A percentile compares a stretch with the other conserved stretches of the same genome.
Evolutionary conservation across 2,888 invertebrate genomes (phyloP).

Genomic region (Meganola albula): DNA sequence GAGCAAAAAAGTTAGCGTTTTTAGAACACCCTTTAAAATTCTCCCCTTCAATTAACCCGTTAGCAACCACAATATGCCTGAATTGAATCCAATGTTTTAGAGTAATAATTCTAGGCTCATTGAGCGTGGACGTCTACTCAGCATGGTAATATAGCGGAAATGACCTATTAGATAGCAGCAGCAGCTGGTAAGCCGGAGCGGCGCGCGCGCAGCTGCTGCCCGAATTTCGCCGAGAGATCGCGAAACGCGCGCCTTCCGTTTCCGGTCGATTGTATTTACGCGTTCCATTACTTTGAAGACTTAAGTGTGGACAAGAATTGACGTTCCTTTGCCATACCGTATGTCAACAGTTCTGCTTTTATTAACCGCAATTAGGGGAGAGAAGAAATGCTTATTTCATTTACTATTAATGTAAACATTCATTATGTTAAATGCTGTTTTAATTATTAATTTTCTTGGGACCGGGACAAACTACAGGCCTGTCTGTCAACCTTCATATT

Average conservation of each 20-base stretch:
- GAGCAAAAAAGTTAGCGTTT: too few species aligned
- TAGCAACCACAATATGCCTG: constrained; percentile 11
- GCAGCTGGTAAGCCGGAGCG: constrained; percentile 53
- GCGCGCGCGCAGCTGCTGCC: constrained; percentile 66
- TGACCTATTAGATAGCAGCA: constrained; percentile 68
- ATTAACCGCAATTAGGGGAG: constrained; percentile 32
- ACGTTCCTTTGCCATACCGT: constrained; percentile 28
- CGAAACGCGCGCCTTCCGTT: constrained; percentile 75
- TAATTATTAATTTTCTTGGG: too few species aligned
- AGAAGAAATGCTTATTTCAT: constrained; percentile 4
- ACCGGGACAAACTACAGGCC: too few species aligned
- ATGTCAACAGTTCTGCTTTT: constrained; percentile 7
- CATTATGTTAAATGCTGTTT: too few species aligned
- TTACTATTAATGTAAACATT: too few species aligned
- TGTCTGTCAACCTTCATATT: too few species aligned
- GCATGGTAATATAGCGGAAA: constrained; percentile 58
- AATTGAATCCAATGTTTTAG: constrained; percentile 16
- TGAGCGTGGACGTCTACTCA: constrained; percentile 26
- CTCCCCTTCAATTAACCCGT: constrained; percentile 10
- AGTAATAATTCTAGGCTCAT: constrained; percentile 23
- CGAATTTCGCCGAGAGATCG: constrained; percentile 73
- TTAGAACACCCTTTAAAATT: background rate
- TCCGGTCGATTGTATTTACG: constrained; percentile 67
- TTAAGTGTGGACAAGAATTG: constrained; percentile 60
- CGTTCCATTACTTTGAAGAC: constrained; percentile 35